Conservation (phyloP, 2,113 vertebrate species). For the Otus sunia region DNA sequence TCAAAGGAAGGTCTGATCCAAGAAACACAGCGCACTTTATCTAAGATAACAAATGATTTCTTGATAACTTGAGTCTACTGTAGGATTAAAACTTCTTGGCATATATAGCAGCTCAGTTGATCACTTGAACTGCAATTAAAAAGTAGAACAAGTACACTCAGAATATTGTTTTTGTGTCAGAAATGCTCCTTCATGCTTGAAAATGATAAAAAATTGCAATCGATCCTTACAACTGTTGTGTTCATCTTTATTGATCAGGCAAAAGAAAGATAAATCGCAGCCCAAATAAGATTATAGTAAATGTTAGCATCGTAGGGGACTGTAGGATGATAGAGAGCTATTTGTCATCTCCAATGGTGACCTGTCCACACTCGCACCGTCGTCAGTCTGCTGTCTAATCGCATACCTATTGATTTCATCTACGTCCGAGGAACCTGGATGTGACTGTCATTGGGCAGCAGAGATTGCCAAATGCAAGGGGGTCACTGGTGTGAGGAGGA, state of each 20-base stretch:
- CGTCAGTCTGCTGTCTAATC: conserved; percentile 60
- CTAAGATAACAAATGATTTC: conserved; percentile 51
- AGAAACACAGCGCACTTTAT: background rate
- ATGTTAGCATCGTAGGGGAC: conserved; percentile 67
- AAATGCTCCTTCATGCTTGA: conserved; percentile 72
- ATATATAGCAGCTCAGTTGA: conserved; percentile 24
- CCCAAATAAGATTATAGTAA: conserved; percentile 76
- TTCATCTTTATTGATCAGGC: conserved; percentile 84
- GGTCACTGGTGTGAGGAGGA: conserved; percentile 58
- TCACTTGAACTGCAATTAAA: conserved; percentile 58
- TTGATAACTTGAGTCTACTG: background rate
- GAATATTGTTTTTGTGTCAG: conserved; percentile 76
- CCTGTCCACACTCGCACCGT: conserved; percentile 32
- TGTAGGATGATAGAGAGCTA: conserved; percentile 69
- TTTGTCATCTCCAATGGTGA: conserved; percentile 76
- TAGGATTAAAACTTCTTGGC: conserved; percentile 52
- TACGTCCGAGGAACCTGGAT: conserved; percentile 31
- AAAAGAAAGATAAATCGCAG: conserved; percentile 82
- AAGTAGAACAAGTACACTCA: conserved; percentile 40
- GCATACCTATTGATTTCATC: conserved; percentile 71
- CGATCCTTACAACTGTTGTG: conserved; percentile 81
- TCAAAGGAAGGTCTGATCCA: background rate
- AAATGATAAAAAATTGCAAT: conserved; percentile 84
- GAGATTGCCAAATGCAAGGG: conserved; percentile 47
- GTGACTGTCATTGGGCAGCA: conserved; percentile 55